Evolutionary conservation across 2,113 vertebrate genomes (phyloP), one percentile per base, ranked within the genome.

Genomic region (Microcebus griseorufus): DNA sequence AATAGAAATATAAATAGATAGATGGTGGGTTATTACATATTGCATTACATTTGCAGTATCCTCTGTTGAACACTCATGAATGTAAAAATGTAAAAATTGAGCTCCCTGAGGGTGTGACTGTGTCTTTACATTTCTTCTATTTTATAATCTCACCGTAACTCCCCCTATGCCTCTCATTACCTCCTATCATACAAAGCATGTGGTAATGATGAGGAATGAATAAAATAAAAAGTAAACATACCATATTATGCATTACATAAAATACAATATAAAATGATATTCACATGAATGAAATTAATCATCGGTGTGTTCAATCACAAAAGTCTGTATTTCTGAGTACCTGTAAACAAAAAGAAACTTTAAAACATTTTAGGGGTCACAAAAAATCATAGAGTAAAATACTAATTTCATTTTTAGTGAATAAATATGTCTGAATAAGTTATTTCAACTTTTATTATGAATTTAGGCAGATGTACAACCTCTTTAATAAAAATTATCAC

Each of bases 61-160:
- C 27, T 27, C 4, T 75, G 18, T 27, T 14, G n/a, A 81, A 42
- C 23, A 42, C 22, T 76, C 22, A 55, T 37, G 22, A 86, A 60
- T 55, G 37, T 62, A 42, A 91, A 42, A 70, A 20, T 53, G 32
- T 55, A n/a, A 69, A 92, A 86, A 73, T 96, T 90, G 91, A 45
- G 6, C 53, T 79, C 32, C 23, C n/a, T 73, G 73, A 53, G 51
- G 12, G 13, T 45, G 17, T 72, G 37, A 62, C 53, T 72, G 1
- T 72, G 5, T 39, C 37, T 92, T 17, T 32, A 14, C 5, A 42
- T 73, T 73, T 84, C 65, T 92, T 79, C 13, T 78, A 23, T 39
- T 34, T 93, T 62, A 22, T 37, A 32, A 17, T 88, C 9, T 95
- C 0, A 42, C 5, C 1, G 1, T 11, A 62, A 2, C 10, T 23